A percentile compares a stretch with the other conserved stretches of the same genome.
phyloP scores from a whole-genome alignment of 2,113 vertebrate species.

The Eretmochelys imbricata region DNA sequence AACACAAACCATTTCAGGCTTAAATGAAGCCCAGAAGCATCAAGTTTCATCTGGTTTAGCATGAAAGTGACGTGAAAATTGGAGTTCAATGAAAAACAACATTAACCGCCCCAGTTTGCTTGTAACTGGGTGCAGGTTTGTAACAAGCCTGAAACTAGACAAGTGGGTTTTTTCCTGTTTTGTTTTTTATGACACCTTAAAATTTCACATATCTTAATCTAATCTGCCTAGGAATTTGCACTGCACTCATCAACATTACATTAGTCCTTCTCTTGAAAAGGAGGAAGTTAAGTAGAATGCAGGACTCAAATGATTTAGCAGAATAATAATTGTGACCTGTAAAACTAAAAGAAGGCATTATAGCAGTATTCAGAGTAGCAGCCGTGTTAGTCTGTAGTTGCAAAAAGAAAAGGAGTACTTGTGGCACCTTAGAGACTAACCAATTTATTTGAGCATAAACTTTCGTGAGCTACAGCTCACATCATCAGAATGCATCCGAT shows the following conservation, averaged over 20 bases:
- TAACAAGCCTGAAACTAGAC: slow-evolving; percentile 26
- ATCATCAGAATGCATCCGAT: too few relatives aligned
- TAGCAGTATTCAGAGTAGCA: too few relatives aligned
- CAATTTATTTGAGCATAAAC: too few relatives aligned
- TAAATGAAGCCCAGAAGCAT: not conserved
- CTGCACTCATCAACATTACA: not conserved
- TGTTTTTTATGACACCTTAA: slow-evolving; percentile 40
- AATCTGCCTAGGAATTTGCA: not conserved
- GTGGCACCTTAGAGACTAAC: too few relatives aligned
- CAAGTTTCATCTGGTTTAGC: not conserved
- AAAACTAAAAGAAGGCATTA: not conserved
- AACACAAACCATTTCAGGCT: not conserved
- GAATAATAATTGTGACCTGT: not conserved
- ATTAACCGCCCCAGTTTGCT: not conserved
- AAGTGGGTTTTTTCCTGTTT: not conserved
- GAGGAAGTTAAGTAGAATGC: not conserved
- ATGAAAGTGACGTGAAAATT: accelerated
- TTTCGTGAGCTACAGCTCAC: too few relatives aligned
- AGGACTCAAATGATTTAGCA: not conserved
- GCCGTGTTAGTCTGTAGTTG: too few relatives aligned
- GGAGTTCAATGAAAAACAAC: not conserved
- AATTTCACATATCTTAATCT: slow-evolving; percentile 44
- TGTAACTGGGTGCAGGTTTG: not conserved
- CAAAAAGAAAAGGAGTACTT: too few relatives aligned
- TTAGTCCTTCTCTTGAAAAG: slow-evolving; percentile 28